Conservation (phyloP, 2,888 invertebrate species). For the Nowickia ferox region DNA sequence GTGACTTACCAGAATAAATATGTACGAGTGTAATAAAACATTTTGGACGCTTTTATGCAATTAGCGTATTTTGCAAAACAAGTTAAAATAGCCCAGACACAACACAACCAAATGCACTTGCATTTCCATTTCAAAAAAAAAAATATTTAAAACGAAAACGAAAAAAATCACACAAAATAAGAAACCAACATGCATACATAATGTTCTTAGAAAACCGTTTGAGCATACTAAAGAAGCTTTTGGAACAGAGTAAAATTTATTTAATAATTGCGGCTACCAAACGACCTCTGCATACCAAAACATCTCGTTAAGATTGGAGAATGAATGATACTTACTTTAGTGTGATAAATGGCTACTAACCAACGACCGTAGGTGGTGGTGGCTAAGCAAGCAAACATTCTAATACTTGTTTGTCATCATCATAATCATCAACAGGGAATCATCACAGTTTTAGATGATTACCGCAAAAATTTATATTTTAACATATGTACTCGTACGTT, state of each 20-base stretch:
- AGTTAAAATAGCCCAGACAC: slow-evolving; percentile 54
- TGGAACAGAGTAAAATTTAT: slow-evolving; percentile 58
- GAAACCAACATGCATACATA: slow-evolving; percentile 21
- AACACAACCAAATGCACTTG: slow-evolving; percentile 55
- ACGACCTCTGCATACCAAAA: slow-evolving; percentile 72
- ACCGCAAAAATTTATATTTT: slow-evolving; percentile 56
- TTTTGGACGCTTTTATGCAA: slow-evolving; percentile 69
- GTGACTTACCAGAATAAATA: slow-evolving; percentile 48
- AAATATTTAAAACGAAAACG: not conserved
- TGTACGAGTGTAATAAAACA: slow-evolving; percentile 56
- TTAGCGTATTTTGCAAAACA: slow-evolving; percentile 66
- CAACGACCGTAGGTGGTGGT: slow-evolving; percentile 72
- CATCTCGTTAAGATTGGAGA: slow-evolving; percentile 68
- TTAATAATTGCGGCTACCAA: slow-evolving; percentile 70
- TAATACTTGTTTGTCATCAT: slow-evolving; percentile 67
- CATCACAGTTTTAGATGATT: slow-evolving; percentile 69
- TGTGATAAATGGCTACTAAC: slow-evolving; percentile 71
- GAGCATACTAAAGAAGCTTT: slow-evolving; percentile 65
- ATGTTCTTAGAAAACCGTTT: slow-evolving; percentile 71
- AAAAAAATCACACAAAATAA: not conserved
- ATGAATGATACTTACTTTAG: slow-evolving; percentile 61
- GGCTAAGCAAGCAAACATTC: slow-evolving; percentile 64
- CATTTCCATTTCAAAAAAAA: slow-evolving; percentile 54
- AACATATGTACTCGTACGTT: not conserved
- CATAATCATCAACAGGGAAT: slow-evolving; percentile 47